phyloP scores from a whole-genome alignment of 2,888 invertebrate species.

The Leucophora obtusa region DNA sequence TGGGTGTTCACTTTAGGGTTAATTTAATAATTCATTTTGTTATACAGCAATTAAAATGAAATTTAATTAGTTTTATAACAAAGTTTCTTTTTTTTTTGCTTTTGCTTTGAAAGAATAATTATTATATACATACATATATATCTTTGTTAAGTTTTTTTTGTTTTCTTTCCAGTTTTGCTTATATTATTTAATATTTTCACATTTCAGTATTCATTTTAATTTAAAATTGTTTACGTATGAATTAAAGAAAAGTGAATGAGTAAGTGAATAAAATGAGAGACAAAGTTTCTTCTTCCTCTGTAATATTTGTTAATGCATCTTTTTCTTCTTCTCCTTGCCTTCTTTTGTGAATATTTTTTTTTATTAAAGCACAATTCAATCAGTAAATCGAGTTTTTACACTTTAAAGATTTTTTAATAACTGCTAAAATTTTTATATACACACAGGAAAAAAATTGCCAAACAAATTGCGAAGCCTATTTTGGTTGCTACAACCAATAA shows the following conservation, averaged over 20 bases:
- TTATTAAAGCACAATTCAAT: conserved; percentile 31
- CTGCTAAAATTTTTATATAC: no score
- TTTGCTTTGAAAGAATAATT: conserved; percentile 12
- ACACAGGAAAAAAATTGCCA: no score
- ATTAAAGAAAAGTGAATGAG: not conserved
- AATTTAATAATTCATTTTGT: conserved; percentile 35
- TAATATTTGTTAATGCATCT: not conserved
- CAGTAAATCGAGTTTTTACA: not conserved
- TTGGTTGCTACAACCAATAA: no score
- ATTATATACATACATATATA: no score
- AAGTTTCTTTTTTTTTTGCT: conserved; percentile 25
- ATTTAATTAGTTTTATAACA: conserved; percentile 40
- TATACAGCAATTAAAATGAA: conserved; percentile 42
- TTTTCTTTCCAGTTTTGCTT: conserved; percentile 17
- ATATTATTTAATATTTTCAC: not conserved
- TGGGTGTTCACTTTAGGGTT: not conserved
- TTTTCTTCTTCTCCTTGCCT: not conserved
- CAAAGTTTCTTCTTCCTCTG: not conserved
- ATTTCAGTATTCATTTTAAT: conserved; percentile 1
- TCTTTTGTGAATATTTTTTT: not conserved
- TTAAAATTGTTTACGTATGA: not conserved
- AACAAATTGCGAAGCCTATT: no score
- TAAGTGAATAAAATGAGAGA: conserved; percentile 2
- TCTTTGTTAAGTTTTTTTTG: not conserved
- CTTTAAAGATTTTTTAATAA: no score